Evolutionary conservation across 2,888 invertebrate species (phyloP).

Genomic region (Ptycholaimellus sp.): DNA sequence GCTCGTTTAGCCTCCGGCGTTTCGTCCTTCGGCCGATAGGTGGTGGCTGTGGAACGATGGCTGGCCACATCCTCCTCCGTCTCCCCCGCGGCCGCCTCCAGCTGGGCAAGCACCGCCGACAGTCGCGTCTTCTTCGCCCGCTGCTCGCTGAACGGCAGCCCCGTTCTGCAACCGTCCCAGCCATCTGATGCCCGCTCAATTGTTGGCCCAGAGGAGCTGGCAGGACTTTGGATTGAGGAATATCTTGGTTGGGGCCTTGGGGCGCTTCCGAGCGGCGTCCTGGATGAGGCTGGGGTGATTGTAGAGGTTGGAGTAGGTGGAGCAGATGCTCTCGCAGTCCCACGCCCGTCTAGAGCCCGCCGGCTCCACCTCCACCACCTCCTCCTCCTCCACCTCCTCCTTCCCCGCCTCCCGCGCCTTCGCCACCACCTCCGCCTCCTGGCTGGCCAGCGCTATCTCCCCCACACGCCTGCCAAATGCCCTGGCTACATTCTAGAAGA

Average conservation of each 20-base stretch:
- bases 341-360: constrained; percentile 14
- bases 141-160: background rate
- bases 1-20: constrained; percentile 52
- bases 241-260: constrained; percentile 2
- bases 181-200: constrained; percentile 3
- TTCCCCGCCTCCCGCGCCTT: constrained; percentile 11
- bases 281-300: constrained; percentile 65
- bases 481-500: background rate
- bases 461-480: background rate
- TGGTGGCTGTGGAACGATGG: constrained; percentile 7
- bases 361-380: constrained; percentile 11
- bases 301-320: constrained; percentile 66
- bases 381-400: constrained; percentile 11
- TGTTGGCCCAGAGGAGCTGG: background rate
- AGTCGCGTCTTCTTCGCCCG: background rate
- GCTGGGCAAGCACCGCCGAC: background rate
- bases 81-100: constrained; percentile 9
- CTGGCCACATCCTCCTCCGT: constrained; percentile 8
- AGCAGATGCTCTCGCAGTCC: constrained; percentile 21
- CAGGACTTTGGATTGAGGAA: background rate
- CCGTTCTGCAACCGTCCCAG: constrained; percentile 6
- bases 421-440: constrained; percentile 3
- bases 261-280: too few species aligned
- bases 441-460: background rate
- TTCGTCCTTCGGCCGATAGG: constrained; percentile 43